These are phyloP conservation scores for Petrophora chlorosata DNA, from an alignment of 2,888 invertebrate species.

Conservation along the genomic window DNA sequence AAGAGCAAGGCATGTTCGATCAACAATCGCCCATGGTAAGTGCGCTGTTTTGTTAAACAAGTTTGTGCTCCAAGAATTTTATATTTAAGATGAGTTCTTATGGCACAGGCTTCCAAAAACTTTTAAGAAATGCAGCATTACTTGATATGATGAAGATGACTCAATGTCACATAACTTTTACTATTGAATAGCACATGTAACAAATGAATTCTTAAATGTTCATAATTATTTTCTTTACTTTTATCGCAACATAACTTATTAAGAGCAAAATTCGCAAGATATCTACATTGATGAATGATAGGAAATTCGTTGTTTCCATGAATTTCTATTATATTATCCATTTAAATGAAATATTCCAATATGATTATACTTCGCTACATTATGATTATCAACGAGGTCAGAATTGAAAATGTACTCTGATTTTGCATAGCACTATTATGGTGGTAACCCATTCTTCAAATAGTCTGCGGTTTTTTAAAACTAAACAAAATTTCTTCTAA, in stretches of 20 bases:
- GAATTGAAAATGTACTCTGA: constrained; percentile 13
- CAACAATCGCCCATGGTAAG: constrained; percentile 79
- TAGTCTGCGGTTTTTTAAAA: no score
- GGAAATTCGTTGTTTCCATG: no score
- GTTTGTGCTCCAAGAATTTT: constrained; percentile 25
- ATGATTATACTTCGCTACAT: no score
- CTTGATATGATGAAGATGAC: neutral
- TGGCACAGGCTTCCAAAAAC: constrained; percentile 19
- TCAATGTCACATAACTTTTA: neutral
- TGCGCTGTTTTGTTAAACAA: constrained; percentile 37
- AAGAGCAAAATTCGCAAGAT: no score
- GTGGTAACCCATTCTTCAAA: no score
- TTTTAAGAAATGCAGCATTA: constrained; percentile 15
- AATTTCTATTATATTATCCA: no score
- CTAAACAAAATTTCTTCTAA: no score
- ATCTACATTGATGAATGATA: no score
- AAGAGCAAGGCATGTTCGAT: constrained; percentile 85
- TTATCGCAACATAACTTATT: no score
- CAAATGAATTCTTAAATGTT: constrained; percentile 15
- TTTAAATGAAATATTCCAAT: no score
- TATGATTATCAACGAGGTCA: constrained; percentile 20
- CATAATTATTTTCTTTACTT: neutral
- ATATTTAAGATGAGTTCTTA: constrained; percentile 9
- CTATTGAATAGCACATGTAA: constrained; percentile 14
- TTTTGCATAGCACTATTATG: neutral